Evolutionary conservation across 2,888 invertebrate genomes (phyloP).

Genomic region (Trissonchulus sp.): DNA sequence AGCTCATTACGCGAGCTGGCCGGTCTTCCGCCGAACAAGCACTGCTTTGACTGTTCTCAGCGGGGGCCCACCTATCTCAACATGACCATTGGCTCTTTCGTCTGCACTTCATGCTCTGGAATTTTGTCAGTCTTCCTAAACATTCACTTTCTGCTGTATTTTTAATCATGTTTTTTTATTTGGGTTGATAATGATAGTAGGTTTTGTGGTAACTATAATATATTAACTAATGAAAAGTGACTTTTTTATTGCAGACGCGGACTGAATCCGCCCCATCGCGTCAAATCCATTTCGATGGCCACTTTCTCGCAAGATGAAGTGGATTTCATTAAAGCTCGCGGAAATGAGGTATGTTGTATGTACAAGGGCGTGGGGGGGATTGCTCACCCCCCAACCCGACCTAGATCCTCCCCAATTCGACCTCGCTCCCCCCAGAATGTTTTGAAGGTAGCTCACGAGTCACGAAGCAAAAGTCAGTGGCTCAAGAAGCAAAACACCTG

Average conservation of each 20-base stretch:
- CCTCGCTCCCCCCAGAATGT: too few relatives aligned
- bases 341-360: slow-evolving; percentile 76
- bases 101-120: slow-evolving; percentile 96
- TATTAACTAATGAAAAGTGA: too few relatives aligned
- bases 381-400: too few relatives aligned
- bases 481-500: too few relatives aligned
- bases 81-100: slow-evolving; percentile 93
- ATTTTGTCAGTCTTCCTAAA: slow-evolving; percentile 98
- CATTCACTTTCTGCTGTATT: too few relatives aligned
- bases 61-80: slow-evolving; percentile 97
- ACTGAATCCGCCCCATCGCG: slow-evolving; percentile 91
- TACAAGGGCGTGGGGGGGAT: too few relatives aligned
- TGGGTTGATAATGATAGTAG: too few relatives aligned
- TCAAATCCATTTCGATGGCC: slow-evolving; percentile 97
- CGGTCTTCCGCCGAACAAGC: slow-evolving; percentile 79
- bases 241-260: slow-evolving; percentile 74
- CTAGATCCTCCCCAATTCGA: too few relatives aligned
- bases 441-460: too few relatives aligned
- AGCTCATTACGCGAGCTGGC: slow-evolving; percentile 88
- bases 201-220: too few relatives aligned
- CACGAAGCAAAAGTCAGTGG: too few relatives aligned
- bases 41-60: slow-evolving; percentile 96
- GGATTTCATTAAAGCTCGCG: slow-evolving; percentile 76
- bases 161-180: slow-evolving; percentile 27
- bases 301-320: slow-evolving; percentile 92